Conservation (phyloP, 1,140 invertebrate species). For the Drosophila azteca region DNA sequence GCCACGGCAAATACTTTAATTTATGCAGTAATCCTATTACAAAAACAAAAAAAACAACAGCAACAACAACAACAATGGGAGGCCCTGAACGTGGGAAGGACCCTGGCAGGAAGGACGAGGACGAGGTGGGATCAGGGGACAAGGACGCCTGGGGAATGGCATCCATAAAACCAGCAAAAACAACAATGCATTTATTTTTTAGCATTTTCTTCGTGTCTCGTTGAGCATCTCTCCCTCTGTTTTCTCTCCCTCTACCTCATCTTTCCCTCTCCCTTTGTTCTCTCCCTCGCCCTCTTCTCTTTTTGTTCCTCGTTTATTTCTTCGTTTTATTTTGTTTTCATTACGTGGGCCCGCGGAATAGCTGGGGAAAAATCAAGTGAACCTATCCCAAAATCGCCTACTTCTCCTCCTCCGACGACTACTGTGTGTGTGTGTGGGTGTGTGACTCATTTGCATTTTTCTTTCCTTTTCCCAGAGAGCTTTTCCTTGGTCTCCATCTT, state of each 20-base stretch:
- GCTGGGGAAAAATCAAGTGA: constrained; percentile 24
- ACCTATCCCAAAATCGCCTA: constrained; percentile 32
- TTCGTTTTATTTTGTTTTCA: constrained; percentile 65
- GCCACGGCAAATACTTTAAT: constrained; percentile 78
- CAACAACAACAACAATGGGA: constrained; percentile 40
- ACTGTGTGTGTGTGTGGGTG: background rate
- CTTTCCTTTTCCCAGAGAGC: constrained; percentile 44
- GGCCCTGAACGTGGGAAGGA: constrained; percentile 12
- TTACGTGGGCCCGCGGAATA: constrained; percentile 38
- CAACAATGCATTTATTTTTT: constrained; percentile 61
- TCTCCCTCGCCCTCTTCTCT: background rate
- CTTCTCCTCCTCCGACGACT: background rate
- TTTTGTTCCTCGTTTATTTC: constrained; percentile 22
- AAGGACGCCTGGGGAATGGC: constrained; percentile 28
- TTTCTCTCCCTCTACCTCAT: background rate
- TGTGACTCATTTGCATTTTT: constrained; percentile 77
- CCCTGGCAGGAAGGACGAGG: background rate
- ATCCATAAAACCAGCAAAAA: constrained; percentile 53
- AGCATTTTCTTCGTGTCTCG: constrained; percentile 13
- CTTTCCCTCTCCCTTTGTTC: constrained; percentile 10
- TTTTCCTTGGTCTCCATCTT: constrained; percentile 19
- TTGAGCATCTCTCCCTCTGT: constrained; percentile 38
- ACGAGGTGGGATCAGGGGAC: background rate
- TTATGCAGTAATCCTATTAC: constrained; percentile 81
- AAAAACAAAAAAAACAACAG: constrained; percentile 50